These are phyloP conservation scores for Leptinotarsa undecemlineata DNA, from an alignment of 1,140 invertebrate genomes.

Conservation along the genomic window DNA sequence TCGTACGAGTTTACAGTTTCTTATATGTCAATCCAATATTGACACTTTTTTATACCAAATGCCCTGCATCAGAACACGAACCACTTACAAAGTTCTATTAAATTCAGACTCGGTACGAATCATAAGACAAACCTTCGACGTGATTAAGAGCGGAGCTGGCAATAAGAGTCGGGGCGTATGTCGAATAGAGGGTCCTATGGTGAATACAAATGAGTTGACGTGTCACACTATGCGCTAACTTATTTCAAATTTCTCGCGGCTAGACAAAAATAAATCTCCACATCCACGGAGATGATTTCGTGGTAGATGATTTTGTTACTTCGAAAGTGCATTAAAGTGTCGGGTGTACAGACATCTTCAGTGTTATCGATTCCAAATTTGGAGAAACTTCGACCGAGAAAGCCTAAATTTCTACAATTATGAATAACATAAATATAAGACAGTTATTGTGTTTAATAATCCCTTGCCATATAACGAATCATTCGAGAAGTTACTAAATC, in stretches of 20 bases:
- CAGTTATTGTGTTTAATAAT: too few relatives aligned
- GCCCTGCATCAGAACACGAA: not conserved
- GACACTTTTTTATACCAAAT: too few relatives aligned
- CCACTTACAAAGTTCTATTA: slow-evolving; percentile 6
- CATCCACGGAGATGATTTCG: not conserved
- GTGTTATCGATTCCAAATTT: too few relatives aligned
- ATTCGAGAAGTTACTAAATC: too few relatives aligned
- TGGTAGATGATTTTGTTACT: not conserved
- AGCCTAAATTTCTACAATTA: too few relatives aligned
- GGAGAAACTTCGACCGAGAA: too few relatives aligned
- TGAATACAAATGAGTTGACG: slow-evolving; percentile 3
- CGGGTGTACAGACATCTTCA: not conserved
- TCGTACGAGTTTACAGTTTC: too few relatives aligned
- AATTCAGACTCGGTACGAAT: not conserved
- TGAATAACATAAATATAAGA: too few relatives aligned
- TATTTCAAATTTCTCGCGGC: not conserved
- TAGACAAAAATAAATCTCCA: not conserved
- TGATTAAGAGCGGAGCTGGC: slow-evolving; percentile 7
- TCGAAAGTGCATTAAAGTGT: slow-evolving; percentile 3
- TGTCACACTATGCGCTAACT: not conserved
- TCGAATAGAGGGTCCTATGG: not conserved
- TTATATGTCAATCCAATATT: too few relatives aligned
- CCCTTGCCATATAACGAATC: too few relatives aligned
- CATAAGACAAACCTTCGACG: slow-evolving; percentile 3
- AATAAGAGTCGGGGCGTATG: not conserved